phyloP scores from a whole-genome alignment of 2,888 invertebrate genomes.

The Coleophora flavipennella region DNA sequence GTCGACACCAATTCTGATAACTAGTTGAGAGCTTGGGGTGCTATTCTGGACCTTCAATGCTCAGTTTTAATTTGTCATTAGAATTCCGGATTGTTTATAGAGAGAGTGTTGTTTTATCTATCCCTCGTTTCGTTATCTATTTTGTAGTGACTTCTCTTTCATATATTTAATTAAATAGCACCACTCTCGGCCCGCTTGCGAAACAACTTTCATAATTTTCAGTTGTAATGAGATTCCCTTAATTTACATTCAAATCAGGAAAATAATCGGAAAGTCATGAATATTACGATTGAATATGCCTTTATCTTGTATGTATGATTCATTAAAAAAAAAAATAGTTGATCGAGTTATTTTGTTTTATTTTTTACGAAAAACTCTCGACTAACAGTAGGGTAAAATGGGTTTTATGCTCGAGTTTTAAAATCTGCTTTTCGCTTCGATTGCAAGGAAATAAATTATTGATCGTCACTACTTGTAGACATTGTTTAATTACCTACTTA shows the following conservation, averaged over 20 bases:
- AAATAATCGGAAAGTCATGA: constrained; percentile 32
- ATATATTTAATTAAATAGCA: constrained; percentile 46
- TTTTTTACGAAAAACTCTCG: no score
- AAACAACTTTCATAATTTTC: constrained; percentile 39
- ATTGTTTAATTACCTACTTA: no score
- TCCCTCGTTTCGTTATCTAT: constrained; percentile 21
- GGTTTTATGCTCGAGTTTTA: no score
- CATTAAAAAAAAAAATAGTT: no score
- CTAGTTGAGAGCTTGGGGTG: constrained; percentile 41
- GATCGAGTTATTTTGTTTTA: no score
- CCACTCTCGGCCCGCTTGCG: constrained; percentile 23
- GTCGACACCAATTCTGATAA: constrained; percentile 55
- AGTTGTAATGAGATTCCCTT: constrained; percentile 31
- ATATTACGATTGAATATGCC: constrained; percentile 27
- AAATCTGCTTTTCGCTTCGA: no score
- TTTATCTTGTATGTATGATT: no score
- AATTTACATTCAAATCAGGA: constrained; percentile 42
- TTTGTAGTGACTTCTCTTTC: constrained; percentile 24
- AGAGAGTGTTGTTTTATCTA: constrained; percentile 35
- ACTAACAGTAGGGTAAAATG: no score
- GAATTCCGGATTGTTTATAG: constrained; percentile 44
- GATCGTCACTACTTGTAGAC: no score
- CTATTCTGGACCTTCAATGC: constrained; percentile 16
- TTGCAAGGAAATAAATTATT: no score
- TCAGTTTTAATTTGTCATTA: constrained; percentile 51